Conservation (phyloP, 2,113 vertebrate species). For the Tragulus kanchil region DNA sequence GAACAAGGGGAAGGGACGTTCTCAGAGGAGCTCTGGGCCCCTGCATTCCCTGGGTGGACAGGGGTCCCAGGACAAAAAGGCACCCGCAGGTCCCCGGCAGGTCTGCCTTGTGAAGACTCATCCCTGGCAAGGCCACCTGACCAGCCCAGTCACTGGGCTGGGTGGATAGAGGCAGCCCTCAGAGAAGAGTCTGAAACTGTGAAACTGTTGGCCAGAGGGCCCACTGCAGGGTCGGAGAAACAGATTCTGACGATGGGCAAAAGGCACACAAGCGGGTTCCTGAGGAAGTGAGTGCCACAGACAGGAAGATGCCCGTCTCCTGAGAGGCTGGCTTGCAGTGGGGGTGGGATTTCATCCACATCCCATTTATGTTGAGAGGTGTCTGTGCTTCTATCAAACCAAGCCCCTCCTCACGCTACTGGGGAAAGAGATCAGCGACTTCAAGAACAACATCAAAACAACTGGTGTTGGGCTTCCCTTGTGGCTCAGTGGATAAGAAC, state of each 20-base stretch:
- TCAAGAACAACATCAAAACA: background rate
- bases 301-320: background rate
- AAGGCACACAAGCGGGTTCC: rapidly evolving
- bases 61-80: constrained; percentile 67
- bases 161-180: constrained; percentile 31
- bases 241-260: background rate
- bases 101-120: constrained; percentile 66
- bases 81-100: constrained; percentile 63
- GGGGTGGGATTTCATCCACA: background rate
- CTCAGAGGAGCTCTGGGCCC: constrained; percentile 83
- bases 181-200: background rate
- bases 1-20: constrained; percentile 82
- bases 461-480: background rate
- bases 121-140: constrained; percentile 53
- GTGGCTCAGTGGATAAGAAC: no score
- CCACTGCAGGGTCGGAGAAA: constrained; percentile 22
- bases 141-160: background rate
- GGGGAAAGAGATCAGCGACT: background rate
- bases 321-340: background rate
- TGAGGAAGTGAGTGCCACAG: rapidly evolving
- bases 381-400: background rate
- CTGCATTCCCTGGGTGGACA: background rate
- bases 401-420: background rate
- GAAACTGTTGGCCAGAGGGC: background rate
- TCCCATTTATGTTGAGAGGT: background rate